Base-by-base conservation (phyloP, 2,888 invertebrate genomes). In the Arge pagana region DNA sequence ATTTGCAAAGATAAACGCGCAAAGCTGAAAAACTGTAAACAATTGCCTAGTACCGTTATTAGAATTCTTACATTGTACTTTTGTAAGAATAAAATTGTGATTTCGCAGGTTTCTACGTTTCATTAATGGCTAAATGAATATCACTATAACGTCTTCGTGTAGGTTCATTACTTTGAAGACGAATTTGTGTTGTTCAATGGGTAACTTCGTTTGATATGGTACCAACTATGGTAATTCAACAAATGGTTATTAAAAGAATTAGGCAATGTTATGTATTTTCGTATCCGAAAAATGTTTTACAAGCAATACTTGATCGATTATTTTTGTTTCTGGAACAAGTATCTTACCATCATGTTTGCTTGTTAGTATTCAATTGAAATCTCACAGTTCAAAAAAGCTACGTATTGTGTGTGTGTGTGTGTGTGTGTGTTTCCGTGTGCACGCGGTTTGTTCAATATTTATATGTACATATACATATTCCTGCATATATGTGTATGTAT, bases 361-460 rank as follows among this genome's bases (percentile, higher is more conserved):
- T 30, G 45, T 45, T 35, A 33, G 23, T 45, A 45, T 35, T 35
- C 23, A 39, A 23, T 45, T 35, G 23, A 23, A 33, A 45, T 15
- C 23, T 45, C 35, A 45, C 45, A 45, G 31, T 45, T 21, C 11
- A 45, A 33, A 45, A 45, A 45, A 45, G 35, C 45, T 45, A 18
- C 33, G 23, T 24, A 10, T 45, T 33, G 31, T n/a, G 2, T 11
- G 2, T 23, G 33, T 45, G 24, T 23, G 45, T 45, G 33, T 45
- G 35, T 45, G 23, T 24, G 15, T 39, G n/a, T n/a, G n/a, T n/a
- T n/a, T n/a, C n/a, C n/a, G n/a, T n/a, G n/a, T n/a, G n/a, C n/a
- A n/a, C n/a, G n/a, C n/a, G n/a, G n/a, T n/a, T n/a, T n/a, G n/a
- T n/a, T n/a, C n/a, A n/a, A n/a, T n/a, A n/a, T n/a, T n/a, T n/a